Base-by-base conservation (phyloP, 2,113 vertebrate species). In the Rhabdornis inornatus region DNA sequence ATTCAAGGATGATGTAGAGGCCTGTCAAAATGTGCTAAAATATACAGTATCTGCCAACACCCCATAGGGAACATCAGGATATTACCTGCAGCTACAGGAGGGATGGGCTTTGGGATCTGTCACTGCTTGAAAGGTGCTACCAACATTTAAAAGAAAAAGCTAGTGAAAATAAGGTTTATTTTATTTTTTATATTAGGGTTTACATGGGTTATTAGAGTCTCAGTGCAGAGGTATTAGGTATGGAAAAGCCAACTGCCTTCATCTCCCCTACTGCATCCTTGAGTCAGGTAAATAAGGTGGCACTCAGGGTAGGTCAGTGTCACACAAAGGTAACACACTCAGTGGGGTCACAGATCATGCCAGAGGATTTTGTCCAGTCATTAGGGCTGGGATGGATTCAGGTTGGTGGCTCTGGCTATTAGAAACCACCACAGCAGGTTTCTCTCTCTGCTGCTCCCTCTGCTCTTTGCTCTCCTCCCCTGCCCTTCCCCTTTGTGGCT, bases 1-100 rank as follows among this genome's bases (percentile, higher is more conserved):
- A 96, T 87, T 96, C 74, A 89, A 57, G 87, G 69, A 80, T 81
- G 71, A 87, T 89, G 49, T 90, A 86, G 82, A 94, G 83, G 44
- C 85, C 70, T 94, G 93, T 96, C 85, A 96, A 77, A 96, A 97
- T 79, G 94, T 96, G 96, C 71, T 97, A 97, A 97, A 97, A 94
- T 94, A 95, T 95, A 92, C 89, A 87, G 70, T 74, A 94, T 37
- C 83, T 97, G 92, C 81, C 94, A 97, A 95, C 89, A 96, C 94
- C 76, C 77, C 79, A 69, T 28, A 68, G 65, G 45, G 63, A 95
- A 92, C 87, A 94, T 94, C 80, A 94, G 77, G 90, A 95, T 94
- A 77, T 94, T 92, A 97, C 93, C 94, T 96, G 96, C 60, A 96
- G 92, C 92, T 83, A 86, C 30, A 44, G 68, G 87, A 92, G 55